phyloP scores from a whole-genome alignment of 2,797 vertebrate species.

The Sphenodon punctatus region DNA sequence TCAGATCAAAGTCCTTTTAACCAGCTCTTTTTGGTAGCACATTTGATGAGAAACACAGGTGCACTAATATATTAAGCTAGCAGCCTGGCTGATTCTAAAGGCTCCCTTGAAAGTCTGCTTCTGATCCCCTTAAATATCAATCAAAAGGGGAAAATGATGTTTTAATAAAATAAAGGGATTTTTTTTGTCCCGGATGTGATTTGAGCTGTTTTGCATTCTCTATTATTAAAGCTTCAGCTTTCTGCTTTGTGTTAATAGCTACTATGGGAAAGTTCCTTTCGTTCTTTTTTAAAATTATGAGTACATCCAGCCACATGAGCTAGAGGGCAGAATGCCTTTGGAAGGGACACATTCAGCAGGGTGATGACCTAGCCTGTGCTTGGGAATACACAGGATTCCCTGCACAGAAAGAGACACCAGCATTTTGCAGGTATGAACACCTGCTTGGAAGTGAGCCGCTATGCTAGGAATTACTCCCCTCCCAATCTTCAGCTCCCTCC shows the following conservation, averaged over 20 bases:
- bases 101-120: conserved; percentile 47
- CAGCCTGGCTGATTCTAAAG: conserved; percentile 51
- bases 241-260: neutral
- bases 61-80: conserved; percentile 39
- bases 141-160: conserved; percentile 34
- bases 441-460: neutral
- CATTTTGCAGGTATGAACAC: neutral
- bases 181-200: conserved; percentile 14
- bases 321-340: conserved; percentile 4
- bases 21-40: conserved; percentile 67
- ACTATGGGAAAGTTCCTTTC: neutral
- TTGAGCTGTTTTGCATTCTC: conserved; percentile 41
- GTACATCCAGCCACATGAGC: neutral
- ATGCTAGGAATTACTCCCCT: too few relatives aligned
- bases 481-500: too few relatives aligned
- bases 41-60: conserved; percentile 75
- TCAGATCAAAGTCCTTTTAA: conserved; percentile 68
- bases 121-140: conserved; percentile 62
- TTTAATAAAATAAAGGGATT: conserved; percentile 30
- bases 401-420: neutral
- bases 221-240: conserved; percentile 16
- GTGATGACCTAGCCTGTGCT: neutral
- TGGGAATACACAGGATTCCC: neutral
- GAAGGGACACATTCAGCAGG: neutral
- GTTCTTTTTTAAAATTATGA: neutral